These are phyloP conservation scores for Tyrannus savana DNA, from an alignment of 2,113 vertebrate species.

Conservation along the genomic window DNA sequence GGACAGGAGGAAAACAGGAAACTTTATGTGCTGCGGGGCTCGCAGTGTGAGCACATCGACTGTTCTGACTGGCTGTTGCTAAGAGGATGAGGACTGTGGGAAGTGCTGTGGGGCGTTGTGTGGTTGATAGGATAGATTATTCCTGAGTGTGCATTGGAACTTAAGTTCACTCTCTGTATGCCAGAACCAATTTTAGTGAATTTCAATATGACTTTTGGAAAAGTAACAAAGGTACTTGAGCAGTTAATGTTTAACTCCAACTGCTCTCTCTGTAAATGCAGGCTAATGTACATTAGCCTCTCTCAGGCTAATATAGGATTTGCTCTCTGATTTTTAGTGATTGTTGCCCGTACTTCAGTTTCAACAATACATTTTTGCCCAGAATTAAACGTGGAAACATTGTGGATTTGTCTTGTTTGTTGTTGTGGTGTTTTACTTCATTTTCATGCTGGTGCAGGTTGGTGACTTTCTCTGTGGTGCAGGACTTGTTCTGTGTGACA, in stretches of 20 bases:
- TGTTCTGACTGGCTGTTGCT: background rate
- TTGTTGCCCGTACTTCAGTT: background rate
- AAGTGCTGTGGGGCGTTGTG: background rate
- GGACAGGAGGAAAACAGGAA: background rate
- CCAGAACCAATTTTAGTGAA: background rate
- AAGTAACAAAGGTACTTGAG: background rate
- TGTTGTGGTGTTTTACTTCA: background rate
- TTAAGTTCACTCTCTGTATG: background rate
- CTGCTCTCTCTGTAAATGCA: background rate
- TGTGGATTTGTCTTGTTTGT: background rate
- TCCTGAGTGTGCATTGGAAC: background rate
- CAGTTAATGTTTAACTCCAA: background rate
- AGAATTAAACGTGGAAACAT: background rate
- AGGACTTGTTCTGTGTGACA: background rate
- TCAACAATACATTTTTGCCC: background rate
- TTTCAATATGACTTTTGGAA: background rate
- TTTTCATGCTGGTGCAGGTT: background rate
- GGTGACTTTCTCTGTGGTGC: background rate
- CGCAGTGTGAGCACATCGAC: rapidly evolving
- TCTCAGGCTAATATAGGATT: background rate
- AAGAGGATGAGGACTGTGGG: background rate
- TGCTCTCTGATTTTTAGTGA: background rate
- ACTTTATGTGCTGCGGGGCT: background rate
- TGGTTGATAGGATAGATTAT: background rate
- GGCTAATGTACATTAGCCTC: background rate